Conservation (phyloP, 2,797 vertebrate species). For the Synaphobranchus kaupii region DNA sequence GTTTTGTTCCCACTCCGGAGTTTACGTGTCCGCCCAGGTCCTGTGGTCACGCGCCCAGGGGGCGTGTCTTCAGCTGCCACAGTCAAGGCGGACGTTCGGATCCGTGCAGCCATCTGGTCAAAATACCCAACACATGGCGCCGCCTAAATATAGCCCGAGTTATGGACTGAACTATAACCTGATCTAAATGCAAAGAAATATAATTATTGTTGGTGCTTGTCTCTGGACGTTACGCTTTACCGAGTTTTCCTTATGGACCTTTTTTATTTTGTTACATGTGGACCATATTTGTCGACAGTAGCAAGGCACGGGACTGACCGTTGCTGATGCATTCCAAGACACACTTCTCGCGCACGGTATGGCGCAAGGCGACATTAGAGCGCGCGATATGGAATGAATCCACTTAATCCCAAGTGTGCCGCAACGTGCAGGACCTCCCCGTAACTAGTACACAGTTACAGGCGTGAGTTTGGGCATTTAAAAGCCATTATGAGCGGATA, state of each 20-base stretch:
- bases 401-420: no score
- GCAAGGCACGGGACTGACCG: not conserved
- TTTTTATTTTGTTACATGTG: not conserved
- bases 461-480: no score
- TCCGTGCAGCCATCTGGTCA: conserved; percentile 59
- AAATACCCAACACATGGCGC: conserved; percentile 62
- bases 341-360: no score
- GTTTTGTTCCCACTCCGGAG: conserved; percentile 56
- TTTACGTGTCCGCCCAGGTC: conserved; percentile 63
- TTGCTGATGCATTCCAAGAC: not conserved
- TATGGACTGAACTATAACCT: conserved; percentile 53
- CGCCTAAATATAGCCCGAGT: conserved; percentile 70
- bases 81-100: conserved; percentile 37
- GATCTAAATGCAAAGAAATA: conserved; percentile 15
- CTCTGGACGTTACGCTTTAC: not conserved
- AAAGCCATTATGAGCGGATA: no score
- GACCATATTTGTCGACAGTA: no score
- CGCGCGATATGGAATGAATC: no score
- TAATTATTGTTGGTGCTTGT: not conserved
- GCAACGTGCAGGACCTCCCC: no score
- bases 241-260: not conserved
- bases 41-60: conserved; percentile 54
- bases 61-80: conserved; percentile 66
- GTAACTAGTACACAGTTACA: no score
- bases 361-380: no score